Conservation (phyloP, 1,140 invertebrate genomes). For the Papilio aristodemus region DNA sequence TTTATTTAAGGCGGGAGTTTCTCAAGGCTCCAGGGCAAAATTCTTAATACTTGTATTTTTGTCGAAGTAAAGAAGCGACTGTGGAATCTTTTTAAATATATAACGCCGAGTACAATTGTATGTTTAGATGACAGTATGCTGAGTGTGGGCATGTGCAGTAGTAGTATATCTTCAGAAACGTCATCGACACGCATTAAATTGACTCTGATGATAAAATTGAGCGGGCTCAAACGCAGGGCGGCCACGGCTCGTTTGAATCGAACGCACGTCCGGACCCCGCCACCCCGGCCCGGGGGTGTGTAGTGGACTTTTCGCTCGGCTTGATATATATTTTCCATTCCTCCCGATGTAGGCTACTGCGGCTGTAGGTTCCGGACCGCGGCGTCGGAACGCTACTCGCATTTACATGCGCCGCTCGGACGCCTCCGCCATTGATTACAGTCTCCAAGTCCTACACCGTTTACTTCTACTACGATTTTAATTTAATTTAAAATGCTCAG, state of each 20-base stretch:
- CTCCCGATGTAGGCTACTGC: slow-evolving; percentile 68
- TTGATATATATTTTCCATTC: slow-evolving; percentile 76
- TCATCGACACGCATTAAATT: not conserved
- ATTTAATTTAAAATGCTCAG: slow-evolving; percentile 46
- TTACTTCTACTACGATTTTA: slow-evolving; percentile 44
- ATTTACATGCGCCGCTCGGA: slow-evolving; percentile 64
- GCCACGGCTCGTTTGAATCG: slow-evolving; percentile 72
- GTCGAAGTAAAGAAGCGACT: slow-evolving; percentile 42
- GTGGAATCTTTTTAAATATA: not conserved
- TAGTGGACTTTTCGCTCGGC: slow-evolving; percentile 75
- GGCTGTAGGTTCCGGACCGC: slow-evolving; percentile 56
- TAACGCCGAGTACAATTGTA: not conserved
- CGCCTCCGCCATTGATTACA: slow-evolving; percentile 42
- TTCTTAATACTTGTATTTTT: slow-evolving; percentile 59
- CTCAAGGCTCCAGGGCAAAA: slow-evolving; percentile 59
- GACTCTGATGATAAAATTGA: slow-evolving; percentile 57
- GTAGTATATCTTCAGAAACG: not conserved
- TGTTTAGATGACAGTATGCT: not conserved
- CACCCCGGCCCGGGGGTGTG: slow-evolving; percentile 59
- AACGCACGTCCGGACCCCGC: slow-evolving; percentile 68
- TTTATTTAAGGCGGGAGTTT: slow-evolving; percentile 68
- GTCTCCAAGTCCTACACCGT: slow-evolving; percentile 32
- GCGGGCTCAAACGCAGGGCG: slow-evolving; percentile 67
- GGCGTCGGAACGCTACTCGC: slow-evolving; percentile 47
- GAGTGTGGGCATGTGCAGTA: not conserved